Percentiles rank a stretch among this genome's conserved stretches.
phyloP scores from a whole-genome alignment of 2,797 vertebrate species.

The Anguilla megastoma region DNA sequence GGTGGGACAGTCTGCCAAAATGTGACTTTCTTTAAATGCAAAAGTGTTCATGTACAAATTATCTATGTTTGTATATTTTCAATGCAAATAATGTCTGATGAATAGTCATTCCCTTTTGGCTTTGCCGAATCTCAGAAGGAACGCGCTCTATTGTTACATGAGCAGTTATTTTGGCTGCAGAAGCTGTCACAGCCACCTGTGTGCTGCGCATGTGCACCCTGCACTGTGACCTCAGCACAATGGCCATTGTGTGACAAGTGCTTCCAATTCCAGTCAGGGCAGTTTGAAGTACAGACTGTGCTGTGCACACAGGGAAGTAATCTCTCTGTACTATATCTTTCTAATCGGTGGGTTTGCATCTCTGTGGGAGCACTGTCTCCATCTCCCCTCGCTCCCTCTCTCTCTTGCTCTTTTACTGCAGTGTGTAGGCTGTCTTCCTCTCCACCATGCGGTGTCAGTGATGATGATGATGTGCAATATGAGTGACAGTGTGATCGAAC shows the following conservation, averaged over 20 bases:
- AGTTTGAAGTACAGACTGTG: not conserved
- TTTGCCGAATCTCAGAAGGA: not conserved
- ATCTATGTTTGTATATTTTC: not conserved
- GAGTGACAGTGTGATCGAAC: not conserved
- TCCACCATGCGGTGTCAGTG: not conserved
- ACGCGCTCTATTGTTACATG: not conserved
- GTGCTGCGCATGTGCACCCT: not conserved
- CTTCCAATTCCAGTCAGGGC: not conserved
- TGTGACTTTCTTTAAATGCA: not conserved
- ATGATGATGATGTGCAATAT: not conserved
- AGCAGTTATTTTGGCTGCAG: not conserved
- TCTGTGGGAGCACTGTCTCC: not conserved
- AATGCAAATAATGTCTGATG: not conserved
- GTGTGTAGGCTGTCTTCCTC: not conserved
- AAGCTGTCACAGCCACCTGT: not conserved
- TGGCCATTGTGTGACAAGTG: not conserved
- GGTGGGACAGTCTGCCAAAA: not conserved
- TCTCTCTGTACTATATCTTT: slow-evolving; percentile 43
- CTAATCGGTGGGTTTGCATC: slow-evolving; percentile 56
- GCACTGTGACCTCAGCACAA: not conserved
- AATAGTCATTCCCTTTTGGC: not conserved
- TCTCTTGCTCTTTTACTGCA: not conserved
- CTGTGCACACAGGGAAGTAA: slow-evolving; percentile 41
- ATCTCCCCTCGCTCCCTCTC: not conserved
- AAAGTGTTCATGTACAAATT: not conserved